Evolutionary conservation across 2,797 vertebrate genomes (phyloP).

Genomic region (Prionace glauca): DNA sequence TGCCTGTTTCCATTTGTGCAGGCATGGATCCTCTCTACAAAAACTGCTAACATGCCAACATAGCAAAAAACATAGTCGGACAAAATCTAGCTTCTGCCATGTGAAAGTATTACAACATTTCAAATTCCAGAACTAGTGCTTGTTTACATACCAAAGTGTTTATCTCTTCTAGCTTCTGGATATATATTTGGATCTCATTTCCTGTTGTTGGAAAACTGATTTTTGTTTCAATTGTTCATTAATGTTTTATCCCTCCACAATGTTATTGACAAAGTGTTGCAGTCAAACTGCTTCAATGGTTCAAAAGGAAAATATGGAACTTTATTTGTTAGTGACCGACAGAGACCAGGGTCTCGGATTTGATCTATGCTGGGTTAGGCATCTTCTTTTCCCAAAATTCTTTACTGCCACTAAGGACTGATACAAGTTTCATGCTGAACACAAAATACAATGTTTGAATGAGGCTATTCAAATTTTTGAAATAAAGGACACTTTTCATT

Average conservation of each 20-base stretch:
- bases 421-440: not conserved
- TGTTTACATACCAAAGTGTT: conserved; percentile 33
- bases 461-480: not conserved
- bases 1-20: no score
- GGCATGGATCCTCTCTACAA: not conserved
- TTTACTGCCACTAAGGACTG: not conserved
- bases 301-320: not conserved
- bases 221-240: not conserved
- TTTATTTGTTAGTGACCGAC: not conserved
- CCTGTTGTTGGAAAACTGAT: conserved; percentile 21
- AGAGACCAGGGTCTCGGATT: not conserved
- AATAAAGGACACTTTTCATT: not conserved
- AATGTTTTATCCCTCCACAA: not conserved
- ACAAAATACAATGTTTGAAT: not conserved
- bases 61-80: not conserved
- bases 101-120: not conserved
- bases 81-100: not conserved
- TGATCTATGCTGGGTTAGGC: not conserved
- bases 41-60: not conserved
- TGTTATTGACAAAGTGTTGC: not conserved
- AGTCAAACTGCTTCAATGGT: not conserved
- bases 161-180: conserved; percentile 3
- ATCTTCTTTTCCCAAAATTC: not conserved
- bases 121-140: conserved; percentile 23
- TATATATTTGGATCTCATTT: not conserved